Percentiles rank a stretch among this genome's conserved stretches.
Evolutionary conservation across 2,888 invertebrate genomes (phyloP).

Genomic region (Tenthredo livida): DNA sequence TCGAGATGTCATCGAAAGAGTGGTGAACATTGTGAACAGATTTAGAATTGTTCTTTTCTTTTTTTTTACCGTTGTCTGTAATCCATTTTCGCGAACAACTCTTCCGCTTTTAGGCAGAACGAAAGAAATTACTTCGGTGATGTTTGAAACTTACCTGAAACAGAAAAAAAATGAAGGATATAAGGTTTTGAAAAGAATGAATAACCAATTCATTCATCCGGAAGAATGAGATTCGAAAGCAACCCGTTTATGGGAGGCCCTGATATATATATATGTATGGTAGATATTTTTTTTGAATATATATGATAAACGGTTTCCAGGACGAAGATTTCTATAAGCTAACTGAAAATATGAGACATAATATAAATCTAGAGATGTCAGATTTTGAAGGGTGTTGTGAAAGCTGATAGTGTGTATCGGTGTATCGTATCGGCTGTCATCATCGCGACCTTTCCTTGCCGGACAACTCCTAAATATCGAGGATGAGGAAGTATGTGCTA

Average conservation of each 20-base stretch:
- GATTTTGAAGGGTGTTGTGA: not conserved
- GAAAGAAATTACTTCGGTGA: not conserved
- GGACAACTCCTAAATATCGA: not conserved
- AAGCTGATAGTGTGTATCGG: not conserved
- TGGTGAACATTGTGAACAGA: not conserved
- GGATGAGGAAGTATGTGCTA: not conserved
- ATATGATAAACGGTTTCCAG: not conserved
- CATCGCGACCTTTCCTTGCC: not conserved
- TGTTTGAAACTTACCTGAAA: slow-evolving; percentile 27
- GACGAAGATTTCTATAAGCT: not conserved
- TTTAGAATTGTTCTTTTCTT: too few relatives aligned
- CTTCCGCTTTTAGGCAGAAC: too few relatives aligned
- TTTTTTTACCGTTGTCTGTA: not conserved
- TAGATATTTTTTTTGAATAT: slow-evolving; percentile 1
- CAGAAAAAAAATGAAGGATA: not conserved
- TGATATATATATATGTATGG: not conserved
- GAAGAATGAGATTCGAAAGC: too few relatives aligned
- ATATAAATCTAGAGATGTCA: not conserved
- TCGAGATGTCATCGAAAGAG: not conserved
- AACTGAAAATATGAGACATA: not conserved
- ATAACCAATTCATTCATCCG: too few relatives aligned
- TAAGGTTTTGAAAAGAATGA: too few relatives aligned
- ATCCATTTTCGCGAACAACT: not conserved
- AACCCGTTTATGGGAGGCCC: too few relatives aligned
- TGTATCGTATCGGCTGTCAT: not conserved